Conservation (phyloP, 2,113 vertebrate species). For the Ageneiosus marmoratus region DNA sequence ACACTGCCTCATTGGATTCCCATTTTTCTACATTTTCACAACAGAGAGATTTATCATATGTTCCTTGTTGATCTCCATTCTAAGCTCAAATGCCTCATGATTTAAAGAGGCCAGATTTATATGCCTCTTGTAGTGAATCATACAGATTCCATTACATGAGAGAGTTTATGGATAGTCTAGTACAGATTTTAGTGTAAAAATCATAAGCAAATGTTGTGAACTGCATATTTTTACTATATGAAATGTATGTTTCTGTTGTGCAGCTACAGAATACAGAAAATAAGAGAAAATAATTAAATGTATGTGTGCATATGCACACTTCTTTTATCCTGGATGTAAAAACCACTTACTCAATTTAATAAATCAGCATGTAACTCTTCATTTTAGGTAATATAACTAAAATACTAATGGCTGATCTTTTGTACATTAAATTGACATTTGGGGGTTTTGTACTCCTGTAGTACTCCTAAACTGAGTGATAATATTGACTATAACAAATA, state of each 20-base stretch:
- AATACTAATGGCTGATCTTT: conserved; percentile 29
- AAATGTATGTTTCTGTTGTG: conserved; percentile 45
- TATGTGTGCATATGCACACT: conserved; percentile 19
- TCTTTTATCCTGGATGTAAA: conserved; percentile 17
- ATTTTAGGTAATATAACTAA: conserved; percentile 13
- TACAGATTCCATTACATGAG: conserved; percentile 42
- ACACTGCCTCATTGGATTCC: conserved; percentile 47
- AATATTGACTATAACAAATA: background rate
- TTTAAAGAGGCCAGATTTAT: conserved; percentile 46
- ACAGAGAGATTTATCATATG: background rate
- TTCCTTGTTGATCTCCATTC: conserved; percentile 25
- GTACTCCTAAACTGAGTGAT: conserved; percentile 18
- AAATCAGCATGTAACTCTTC: conserved; percentile 25
- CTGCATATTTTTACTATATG: conserved; percentile 51
- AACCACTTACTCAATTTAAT: conserved; percentile 21
- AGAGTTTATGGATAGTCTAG: conserved; percentile 55
- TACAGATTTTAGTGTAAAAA: conserved; percentile 59
- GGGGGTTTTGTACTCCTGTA: conserved; percentile 6
- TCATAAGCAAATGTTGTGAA: conserved; percentile 50
- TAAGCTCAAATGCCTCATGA: conserved; percentile 46
- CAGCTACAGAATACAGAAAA: conserved; percentile 25
- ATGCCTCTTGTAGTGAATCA: conserved; percentile 57
- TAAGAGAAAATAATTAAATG: conserved; percentile 11
- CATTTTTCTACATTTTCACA: conserved; percentile 17
- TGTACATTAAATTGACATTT: conserved; percentile 13